Evolutionary conservation across 2,113 vertebrate species (phyloP).

Genomic region (Brienomyrus longianalis): DNA sequence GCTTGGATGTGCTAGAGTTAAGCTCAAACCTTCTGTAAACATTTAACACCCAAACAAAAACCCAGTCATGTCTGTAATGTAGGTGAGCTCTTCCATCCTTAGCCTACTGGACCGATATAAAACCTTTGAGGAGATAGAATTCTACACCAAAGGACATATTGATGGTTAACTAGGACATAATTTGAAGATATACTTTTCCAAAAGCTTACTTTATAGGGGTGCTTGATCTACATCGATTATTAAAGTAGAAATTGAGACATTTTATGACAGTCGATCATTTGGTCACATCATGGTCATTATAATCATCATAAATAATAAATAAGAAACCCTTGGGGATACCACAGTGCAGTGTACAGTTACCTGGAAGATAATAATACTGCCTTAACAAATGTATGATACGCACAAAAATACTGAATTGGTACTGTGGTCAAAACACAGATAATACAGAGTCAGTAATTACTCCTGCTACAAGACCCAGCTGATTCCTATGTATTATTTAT

Average conservation of each 20-base stretch:
- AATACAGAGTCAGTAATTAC: background rate
- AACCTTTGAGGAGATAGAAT: slow-evolving; percentile 3
- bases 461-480: background rate
- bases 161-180: background rate
- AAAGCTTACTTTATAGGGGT: background rate
- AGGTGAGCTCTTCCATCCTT: background rate
- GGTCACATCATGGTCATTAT: slow-evolving; percentile 3
- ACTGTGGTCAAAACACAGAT: background rate
- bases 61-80: background rate
- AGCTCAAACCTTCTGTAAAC: background rate
- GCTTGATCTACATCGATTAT: background rate
- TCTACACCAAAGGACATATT: slow-evolving; percentile 11
- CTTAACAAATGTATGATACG: background rate
- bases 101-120: background rate
- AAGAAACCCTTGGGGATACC: background rate
- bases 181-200: slow-evolving; percentile 11
- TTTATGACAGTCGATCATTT: background rate
- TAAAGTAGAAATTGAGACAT: slow-evolving; percentile 9
- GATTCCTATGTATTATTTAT: background rate
- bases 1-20: background rate
- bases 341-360: background rate
- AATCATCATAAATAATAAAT: background rate
- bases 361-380: background rate
- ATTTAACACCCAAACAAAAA: background rate
- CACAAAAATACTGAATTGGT: background rate